Percentiles rank a stretch among this genome's conserved stretches.
Evolutionary conservation across 2,797 vertebrate species (phyloP).

Genomic region (Smutsia temminckii): DNA sequence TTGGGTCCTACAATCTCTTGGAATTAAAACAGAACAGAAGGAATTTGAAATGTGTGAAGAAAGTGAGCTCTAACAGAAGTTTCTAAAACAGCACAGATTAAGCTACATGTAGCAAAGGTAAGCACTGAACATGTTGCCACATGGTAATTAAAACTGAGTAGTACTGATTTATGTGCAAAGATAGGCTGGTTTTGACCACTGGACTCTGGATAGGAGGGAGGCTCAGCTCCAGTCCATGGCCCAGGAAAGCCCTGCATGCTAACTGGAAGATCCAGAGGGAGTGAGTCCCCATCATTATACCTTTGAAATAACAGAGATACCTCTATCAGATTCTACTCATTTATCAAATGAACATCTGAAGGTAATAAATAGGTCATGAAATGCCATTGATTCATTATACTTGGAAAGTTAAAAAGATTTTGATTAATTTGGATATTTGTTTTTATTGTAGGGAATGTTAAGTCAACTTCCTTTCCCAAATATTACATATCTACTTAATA

Average conservation of each 20-base stretch:
- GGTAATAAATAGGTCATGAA: background rate
- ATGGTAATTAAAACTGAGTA: background rate
- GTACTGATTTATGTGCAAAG: background rate
- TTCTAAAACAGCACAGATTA: background rate
- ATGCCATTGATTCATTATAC: background rate
- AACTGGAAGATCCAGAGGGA: background rate
- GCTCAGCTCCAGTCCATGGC: background rate
- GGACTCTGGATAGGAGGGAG: background rate
- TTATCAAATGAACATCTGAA: background rate
- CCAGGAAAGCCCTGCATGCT: background rate
- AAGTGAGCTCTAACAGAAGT: background rate
- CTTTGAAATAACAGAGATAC: background rate
- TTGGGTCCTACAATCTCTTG: background rate
- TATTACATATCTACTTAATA: background rate
- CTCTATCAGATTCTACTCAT: background rate
- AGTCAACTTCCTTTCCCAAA: constrained; percentile 37
- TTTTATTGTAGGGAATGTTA: background rate
- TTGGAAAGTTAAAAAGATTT: background rate
- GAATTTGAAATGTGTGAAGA: background rate
- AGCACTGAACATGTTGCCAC: background rate
- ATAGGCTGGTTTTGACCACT: background rate
- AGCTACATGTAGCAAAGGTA: background rate
- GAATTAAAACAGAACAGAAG: background rate
- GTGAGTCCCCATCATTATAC: background rate
- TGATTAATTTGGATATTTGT: background rate